Percentiles rank a stretch among this genome's conserved stretches.
Conservation (phyloP, 2,113 vertebrate genomes). For the Chascanopsetta lugubris region DNA sequence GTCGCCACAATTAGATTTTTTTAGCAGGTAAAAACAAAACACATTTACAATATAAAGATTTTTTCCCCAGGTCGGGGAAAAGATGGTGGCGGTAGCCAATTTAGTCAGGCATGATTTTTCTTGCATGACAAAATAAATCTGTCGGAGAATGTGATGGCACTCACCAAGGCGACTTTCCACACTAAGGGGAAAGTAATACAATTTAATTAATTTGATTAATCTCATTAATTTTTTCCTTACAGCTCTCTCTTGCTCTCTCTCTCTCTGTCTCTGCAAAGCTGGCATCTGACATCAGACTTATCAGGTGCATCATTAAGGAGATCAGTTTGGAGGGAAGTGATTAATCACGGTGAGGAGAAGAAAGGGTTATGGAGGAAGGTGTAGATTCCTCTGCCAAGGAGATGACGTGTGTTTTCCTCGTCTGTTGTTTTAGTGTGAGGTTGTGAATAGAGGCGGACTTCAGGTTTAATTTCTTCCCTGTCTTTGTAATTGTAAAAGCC, state of each 20-base stretch:
- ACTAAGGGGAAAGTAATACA: conserved; percentile 32
- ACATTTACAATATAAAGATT: conserved; percentile 39
- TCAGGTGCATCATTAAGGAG: conserved; percentile 60
- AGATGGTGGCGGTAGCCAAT: conserved; percentile 38
- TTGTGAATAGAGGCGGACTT: too few species aligned
- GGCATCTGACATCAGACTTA: conserved; percentile 60
- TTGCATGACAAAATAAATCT: conserved; percentile 40
- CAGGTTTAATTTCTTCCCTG: too few species aligned
- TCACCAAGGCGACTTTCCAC: conserved; percentile 9
- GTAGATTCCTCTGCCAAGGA: background rate
- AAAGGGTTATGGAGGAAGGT: conserved; percentile 12
- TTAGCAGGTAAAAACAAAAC: conserved; percentile 49
- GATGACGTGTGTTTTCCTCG: background rate
- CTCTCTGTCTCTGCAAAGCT: conserved; percentile 33
- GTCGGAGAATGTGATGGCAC: conserved; percentile 20
- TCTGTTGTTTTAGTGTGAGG: background rate
- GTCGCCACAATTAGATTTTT: conserved; percentile 45
- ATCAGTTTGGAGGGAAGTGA: conserved; percentile 45
- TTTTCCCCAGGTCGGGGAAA: conserved; percentile 62
- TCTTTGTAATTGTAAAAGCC: too few species aligned
- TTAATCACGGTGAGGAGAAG: conserved; percentile 51
- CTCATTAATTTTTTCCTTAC: conserved; percentile 61
- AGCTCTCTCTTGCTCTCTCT: conserved; percentile 36
- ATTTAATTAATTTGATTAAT: conserved; percentile 70
- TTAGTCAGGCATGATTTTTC: conserved; percentile 45